Conservation (phyloP, 2,888 invertebrate genomes). For the Eupithecia tripunctaria region DNA sequence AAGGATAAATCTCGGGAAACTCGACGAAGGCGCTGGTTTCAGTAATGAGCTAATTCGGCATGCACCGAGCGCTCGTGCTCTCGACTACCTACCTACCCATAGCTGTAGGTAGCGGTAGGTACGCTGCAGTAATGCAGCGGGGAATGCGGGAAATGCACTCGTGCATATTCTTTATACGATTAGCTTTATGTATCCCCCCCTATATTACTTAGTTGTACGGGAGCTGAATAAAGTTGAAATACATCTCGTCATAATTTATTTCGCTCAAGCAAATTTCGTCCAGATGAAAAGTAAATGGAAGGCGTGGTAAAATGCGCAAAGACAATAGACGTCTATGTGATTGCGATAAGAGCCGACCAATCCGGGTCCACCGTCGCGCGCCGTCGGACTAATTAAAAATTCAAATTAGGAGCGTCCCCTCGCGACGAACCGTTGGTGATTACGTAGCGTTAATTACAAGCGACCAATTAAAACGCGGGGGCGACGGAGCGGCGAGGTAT, state of each 20-base stretch:
- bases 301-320: conserved; percentile 51
- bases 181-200: conserved; percentile 21
- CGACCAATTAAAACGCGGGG: conserved; percentile 80
- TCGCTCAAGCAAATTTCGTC: conserved; percentile 19
- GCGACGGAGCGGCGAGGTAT: conserved; percentile 64
- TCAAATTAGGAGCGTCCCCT: conserved; percentile 80
- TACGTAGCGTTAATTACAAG: conserved; percentile 79
- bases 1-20: conserved; percentile 62
- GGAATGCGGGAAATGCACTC: conserved; percentile 58
- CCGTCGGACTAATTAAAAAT: conserved; percentile 77
- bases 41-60: conserved; percentile 76
- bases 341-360: conserved; percentile 66
- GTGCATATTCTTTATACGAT: conserved; percentile 41
- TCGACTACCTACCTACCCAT: conserved; percentile 27
- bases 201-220: conserved; percentile 27
- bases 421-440: conserved; percentile 75
- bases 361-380: conserved; percentile 56
- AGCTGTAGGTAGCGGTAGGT: conserved; percentile 18
- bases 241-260: conserved; percentile 25
- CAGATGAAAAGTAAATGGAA: conserved; percentile 20
- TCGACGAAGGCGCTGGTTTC: conserved; percentile 55
- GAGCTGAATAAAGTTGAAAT: conserved; percentile 25
- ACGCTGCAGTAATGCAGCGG: conserved; percentile 49
- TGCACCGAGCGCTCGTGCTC: conserved; percentile 53
- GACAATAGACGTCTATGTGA: conserved; percentile 74